phyloP scores from a whole-genome alignment of 2,888 invertebrate species.

The Caenorhabditis sulstoni region DNA sequence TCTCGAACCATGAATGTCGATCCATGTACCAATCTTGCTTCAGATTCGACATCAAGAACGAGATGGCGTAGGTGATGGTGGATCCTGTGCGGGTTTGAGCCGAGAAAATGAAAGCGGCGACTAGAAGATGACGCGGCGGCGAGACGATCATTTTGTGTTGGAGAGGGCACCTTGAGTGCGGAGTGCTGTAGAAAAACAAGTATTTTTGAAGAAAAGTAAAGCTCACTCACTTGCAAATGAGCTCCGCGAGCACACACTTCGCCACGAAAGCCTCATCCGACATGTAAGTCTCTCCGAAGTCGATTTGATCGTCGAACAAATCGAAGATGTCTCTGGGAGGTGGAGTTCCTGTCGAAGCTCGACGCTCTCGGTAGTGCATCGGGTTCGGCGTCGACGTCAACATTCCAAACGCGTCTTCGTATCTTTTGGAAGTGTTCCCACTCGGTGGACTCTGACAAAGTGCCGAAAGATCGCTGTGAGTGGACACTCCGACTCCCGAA shows the following conservation, averaged over 20 bases:
- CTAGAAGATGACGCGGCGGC: slow-evolving; percentile 68
- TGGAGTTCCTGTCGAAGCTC: slow-evolving; percentile 27
- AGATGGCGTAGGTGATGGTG: slow-evolving; percentile 73
- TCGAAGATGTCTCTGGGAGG: slow-evolving; percentile 60
- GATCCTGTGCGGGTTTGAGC: slow-evolving; percentile 58
- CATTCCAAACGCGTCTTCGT: slow-evolving; percentile 50
- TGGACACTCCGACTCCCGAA: slow-evolving; percentile 76
- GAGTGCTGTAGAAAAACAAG: slow-evolving; percentile 36
- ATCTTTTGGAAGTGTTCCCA: slow-evolving; percentile 1
- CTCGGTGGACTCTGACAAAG: slow-evolving; percentile 59
- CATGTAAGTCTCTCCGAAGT: slow-evolving; percentile 53
- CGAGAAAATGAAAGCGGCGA: slow-evolving; percentile 74
- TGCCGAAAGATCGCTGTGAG: slow-evolving; percentile 74
- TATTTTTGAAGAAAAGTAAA: neutral
- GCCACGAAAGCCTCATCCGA: slow-evolving; percentile 76
- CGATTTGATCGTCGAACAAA: slow-evolving; percentile 63
- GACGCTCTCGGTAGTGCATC: slow-evolving; percentile 10
- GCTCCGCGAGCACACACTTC: slow-evolving; percentile 77
- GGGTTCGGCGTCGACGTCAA: slow-evolving; percentile 53
- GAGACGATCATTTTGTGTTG: slow-evolving; percentile 74
- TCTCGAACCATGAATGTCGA: slow-evolving; percentile 68
- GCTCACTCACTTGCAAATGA: slow-evolving; percentile 74
- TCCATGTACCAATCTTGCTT: slow-evolving; percentile 75
- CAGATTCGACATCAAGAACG: slow-evolving; percentile 69
- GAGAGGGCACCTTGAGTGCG: slow-evolving; percentile 62